A percentile compares a stretch with the other conserved stretches of the same genome.
These are phyloP conservation scores for Pseudobourletiella spinata DNA, from an alignment of 1,140 invertebrate genomes.

Conservation along the genomic window DNA sequence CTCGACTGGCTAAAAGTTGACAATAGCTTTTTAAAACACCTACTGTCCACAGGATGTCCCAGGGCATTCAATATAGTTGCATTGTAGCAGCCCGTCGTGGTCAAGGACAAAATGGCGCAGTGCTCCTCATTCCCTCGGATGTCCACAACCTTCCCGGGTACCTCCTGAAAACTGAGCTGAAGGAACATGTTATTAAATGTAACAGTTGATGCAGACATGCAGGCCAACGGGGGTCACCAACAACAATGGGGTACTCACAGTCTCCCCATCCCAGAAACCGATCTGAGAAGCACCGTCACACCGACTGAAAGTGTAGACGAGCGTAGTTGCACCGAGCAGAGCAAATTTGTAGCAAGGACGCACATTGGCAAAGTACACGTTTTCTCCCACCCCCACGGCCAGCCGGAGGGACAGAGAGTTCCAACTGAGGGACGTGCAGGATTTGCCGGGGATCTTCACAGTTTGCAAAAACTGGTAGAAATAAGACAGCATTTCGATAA, in stretches of 20 bases:
- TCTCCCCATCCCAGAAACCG: slow-evolving; percentile 30
- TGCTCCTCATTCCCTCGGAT: slow-evolving; percentile 30
- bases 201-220: too few relatives aligned
- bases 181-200: background rate
- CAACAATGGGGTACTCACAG: too few relatives aligned
- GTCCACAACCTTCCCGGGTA: slow-evolving; percentile 28
- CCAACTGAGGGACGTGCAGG: slow-evolving; percentile 78
- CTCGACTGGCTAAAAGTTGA: too few relatives aligned
- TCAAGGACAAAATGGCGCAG: slow-evolving; percentile 24
- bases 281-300: slow-evolving; percentile 24
- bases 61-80: slow-evolving; percentile 63
- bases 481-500: too few relatives aligned
- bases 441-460: slow-evolving; percentile 73
- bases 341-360: slow-evolving; percentile 78
- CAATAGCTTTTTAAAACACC: slow-evolving; percentile 38
- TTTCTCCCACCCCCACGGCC: slow-evolving; percentile 86
- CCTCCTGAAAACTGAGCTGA: slow-evolving; percentile 29
- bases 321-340: slow-evolving; percentile 33
- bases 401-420: slow-evolving; percentile 83
- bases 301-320: slow-evolving; percentile 20
- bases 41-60: slow-evolving; percentile 73
- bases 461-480: slow-evolving; percentile 60
- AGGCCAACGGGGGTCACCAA: too few relatives aligned
- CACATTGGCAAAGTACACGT: slow-evolving; percentile 97
- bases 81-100: slow-evolving; percentile 39